These are phyloP conservation scores for Drosophila kanekoi DNA, from an alignment of 2,888 invertebrate species.

Conservation along the genomic window DNA sequence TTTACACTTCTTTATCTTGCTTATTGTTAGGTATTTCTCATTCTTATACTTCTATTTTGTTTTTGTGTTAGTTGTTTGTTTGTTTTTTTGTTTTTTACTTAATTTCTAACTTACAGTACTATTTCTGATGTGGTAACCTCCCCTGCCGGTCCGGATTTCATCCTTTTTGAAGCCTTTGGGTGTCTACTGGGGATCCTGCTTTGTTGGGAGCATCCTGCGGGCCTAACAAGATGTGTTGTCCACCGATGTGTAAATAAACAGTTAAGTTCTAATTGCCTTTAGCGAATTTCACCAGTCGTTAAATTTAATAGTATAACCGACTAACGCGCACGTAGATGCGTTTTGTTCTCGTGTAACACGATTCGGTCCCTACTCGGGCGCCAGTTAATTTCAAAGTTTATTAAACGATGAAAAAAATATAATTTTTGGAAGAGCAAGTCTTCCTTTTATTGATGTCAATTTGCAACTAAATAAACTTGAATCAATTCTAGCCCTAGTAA, in stretches of 20 bases:
- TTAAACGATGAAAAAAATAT: neutral
- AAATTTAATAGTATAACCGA: neutral
- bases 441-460: neutral
- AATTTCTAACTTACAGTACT: constrained; percentile 2
- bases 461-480: neutral
- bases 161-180: constrained; percentile 1
- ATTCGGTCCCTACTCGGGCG: constrained; percentile 1
- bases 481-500: constrained; percentile 3
- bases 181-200: neutral
- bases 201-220: neutral
- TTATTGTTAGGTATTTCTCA: neutral
- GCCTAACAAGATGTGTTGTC: neutral
- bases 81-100: neutral
- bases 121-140: constrained; percentile 1
- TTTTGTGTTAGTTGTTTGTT: neutral
- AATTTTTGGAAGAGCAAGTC: neutral
- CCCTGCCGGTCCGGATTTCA: constrained; percentile 1
- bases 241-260: constrained; percentile 1
- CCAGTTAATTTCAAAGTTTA: neutral
- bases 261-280: neutral
- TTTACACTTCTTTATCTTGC: neutral
- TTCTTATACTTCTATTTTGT: no score
- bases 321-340: neutral
- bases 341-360: neutral
- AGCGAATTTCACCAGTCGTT: neutral